Percentiles rank a stretch among this genome's conserved stretches.
Evolutionary conservation across 2,113 vertebrate species (phyloP).

Genomic region (Mustela nigripes): DNA sequence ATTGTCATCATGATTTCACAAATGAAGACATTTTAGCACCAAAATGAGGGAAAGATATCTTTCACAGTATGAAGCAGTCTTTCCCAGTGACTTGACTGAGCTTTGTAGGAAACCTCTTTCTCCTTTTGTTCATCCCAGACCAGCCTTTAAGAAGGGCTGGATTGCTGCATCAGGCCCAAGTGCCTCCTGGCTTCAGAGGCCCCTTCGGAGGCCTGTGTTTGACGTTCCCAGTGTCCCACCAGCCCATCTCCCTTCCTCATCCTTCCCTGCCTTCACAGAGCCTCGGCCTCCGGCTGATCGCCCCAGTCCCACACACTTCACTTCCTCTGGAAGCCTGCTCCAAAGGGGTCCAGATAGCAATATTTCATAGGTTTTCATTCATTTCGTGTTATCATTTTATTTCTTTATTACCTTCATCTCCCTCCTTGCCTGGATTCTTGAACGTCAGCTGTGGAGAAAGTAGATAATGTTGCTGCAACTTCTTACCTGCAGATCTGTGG

Average conservation of each 20-base stretch:
- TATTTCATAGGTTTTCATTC: background rate
- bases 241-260: background rate
- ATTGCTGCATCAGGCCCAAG: background rate
- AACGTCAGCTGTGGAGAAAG: background rate
- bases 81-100: background rate
- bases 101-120: background rate
- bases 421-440: background rate
- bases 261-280: background rate
- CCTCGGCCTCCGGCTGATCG: background rate
- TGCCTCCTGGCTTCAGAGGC: background rate
- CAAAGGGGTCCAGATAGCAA: fast-evolving
- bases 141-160: background rate
- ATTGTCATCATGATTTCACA: background rate
- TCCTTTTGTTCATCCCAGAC: background rate
- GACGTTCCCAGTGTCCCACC: background rate
- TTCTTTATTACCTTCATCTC: background rate
- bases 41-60: background rate
- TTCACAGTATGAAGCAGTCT: background rate
- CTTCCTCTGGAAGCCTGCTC: background rate
- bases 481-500: background rate
- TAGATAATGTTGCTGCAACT: fast-evolving
- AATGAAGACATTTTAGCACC: conserved; percentile 38
- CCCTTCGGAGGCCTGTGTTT: background rate
- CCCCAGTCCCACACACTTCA: no score
- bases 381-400: fast-evolving